A percentile compares a stretch with the other conserved stretches of the same genome.
These are phyloP conservation scores for Ranitomeya variabilis DNA, from an alignment of 2,113 vertebrate genomes.

Conservation along the genomic window DNA sequence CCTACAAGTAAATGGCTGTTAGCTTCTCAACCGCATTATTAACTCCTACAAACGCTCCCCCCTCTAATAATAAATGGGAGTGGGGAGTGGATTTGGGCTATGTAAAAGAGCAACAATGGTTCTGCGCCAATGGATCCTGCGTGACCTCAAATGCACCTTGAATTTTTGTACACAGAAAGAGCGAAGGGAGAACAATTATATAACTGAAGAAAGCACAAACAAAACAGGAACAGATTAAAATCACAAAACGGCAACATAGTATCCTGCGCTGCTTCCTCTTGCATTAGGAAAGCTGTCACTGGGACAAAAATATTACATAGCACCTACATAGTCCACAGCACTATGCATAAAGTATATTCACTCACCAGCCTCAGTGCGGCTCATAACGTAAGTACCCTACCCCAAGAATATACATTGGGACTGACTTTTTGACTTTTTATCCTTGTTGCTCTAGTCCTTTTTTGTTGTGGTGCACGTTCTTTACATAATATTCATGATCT, in stretches of 20 bases:
- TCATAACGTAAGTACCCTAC: too few species aligned
- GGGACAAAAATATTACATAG: background rate
- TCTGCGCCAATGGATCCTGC: slow-evolving; percentile 32
- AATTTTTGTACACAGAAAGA: slow-evolving; percentile 50
- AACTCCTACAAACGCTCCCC: background rate
- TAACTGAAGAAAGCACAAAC: slow-evolving; percentile 52
- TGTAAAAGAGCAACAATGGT: slow-evolving; percentile 27
- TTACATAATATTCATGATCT: too few species aligned
- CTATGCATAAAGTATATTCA: background rate
- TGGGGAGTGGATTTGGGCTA: background rate
- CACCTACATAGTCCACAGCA: background rate
- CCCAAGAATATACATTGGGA: too few species aligned
- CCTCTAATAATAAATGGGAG: background rate
- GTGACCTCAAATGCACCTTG: slow-evolving; percentile 53
- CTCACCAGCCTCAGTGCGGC: background rate
- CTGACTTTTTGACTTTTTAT: too few species aligned
- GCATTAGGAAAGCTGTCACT: slow-evolving; percentile 26
- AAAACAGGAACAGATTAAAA: slow-evolving; percentile 42
- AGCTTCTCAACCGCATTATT: background rate
- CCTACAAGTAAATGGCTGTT: background rate
- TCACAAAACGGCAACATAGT: slow-evolving; percentile 38
- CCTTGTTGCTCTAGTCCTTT: too few species aligned
- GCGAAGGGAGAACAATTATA: slow-evolving; percentile 54
- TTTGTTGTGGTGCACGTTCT: too few species aligned
- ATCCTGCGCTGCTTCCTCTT: slow-evolving; percentile 34